These are phyloP conservation scores for Drosophila prosaltans DNA, from an alignment of 1,140 invertebrate genomes.

Conservation along the genomic window DNA sequence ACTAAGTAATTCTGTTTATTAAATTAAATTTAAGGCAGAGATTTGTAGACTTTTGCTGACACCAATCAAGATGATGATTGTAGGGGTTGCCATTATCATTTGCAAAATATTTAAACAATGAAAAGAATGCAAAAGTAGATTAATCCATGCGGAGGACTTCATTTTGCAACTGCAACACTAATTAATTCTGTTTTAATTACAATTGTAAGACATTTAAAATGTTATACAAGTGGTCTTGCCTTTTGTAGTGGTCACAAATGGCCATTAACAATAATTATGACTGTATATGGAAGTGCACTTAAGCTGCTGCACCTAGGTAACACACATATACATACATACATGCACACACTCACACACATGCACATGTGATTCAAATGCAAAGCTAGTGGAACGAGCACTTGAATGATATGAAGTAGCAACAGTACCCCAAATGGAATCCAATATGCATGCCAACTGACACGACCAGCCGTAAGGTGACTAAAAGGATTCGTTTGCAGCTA, in stretches of 20 bases:
- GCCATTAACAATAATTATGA: constrained; percentile 81
- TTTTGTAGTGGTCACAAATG: constrained; percentile 35
- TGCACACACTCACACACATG: no score
- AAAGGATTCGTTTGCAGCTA: constrained; percentile 21
- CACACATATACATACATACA: constrained; percentile 9
- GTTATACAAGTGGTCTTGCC: not conserved
- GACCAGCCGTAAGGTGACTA: constrained; percentile 6
- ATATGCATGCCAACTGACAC: constrained; percentile 37
- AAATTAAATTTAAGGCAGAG: no score
- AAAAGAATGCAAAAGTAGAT: no score
- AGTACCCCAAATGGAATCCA: constrained; percentile 40
- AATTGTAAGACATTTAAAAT: not conserved
- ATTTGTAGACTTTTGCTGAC: no score
- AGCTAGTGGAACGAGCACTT: constrained; percentile 45
- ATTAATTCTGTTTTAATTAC: constrained; percentile 6
- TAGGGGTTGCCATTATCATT: no score
- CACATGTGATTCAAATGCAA: constrained; percentile 37
- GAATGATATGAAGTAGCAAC: constrained; percentile 17
- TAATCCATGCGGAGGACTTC: no score
- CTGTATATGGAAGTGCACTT: constrained; percentile 74
- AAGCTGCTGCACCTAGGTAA: constrained; percentile 39
- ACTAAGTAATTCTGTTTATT: no score
- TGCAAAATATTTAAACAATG: no score
- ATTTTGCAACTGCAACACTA: not conserved
- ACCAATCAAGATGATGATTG: no score